Conservation (phyloP, 2,888 invertebrate species). For the Agrilus biguttatus region DNA sequence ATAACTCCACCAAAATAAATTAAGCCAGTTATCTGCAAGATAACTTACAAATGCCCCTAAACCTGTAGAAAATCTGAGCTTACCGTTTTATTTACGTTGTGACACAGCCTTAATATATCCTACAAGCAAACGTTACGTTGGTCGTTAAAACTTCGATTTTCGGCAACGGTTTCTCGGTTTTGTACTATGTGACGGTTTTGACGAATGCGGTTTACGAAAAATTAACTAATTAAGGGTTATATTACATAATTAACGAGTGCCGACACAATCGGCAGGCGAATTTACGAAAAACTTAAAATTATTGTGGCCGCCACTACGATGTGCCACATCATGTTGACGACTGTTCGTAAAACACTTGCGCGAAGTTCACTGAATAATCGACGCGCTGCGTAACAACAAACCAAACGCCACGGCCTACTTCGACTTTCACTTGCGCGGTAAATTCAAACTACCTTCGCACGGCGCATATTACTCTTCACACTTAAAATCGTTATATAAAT, state of each 20-base stretch:
- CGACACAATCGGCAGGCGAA: conserved; percentile 27
- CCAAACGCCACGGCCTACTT: conserved; percentile 9
- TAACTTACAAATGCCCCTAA: conserved; percentile 2
- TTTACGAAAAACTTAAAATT: conserved; percentile 30
- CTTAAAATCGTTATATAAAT: neutral
- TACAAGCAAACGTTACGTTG: conserved; percentile 20
- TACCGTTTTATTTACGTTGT: conserved; percentile 21
- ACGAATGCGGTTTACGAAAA: conserved; percentile 27
- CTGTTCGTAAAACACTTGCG: conserved; percentile 19
- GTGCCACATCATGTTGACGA: conserved; percentile 37
- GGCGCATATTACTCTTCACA: neutral
- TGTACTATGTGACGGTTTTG: conserved; percentile 30
- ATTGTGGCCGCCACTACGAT: conserved; percentile 31
- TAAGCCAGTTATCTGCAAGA: neutral
- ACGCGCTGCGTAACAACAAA: conserved; percentile 5
- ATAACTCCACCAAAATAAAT: conserved; percentile 1
- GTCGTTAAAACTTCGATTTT: conserved; percentile 25
- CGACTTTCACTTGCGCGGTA: conserved; percentile 13
- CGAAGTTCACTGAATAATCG: conserved; percentile 16
- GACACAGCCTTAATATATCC: conserved; percentile 22
- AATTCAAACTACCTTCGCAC: conserved; percentile 13
- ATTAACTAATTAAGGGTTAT: conserved; percentile 24
- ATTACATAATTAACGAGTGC: conserved; percentile 31
- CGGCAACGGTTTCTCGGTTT: conserved; percentile 29
- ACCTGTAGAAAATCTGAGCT: conserved; percentile 4